These are phyloP conservation scores for Oxyura jamaicensis DNA, from an alignment of 2,113 vertebrate genomes.

Conservation along the genomic window DNA sequence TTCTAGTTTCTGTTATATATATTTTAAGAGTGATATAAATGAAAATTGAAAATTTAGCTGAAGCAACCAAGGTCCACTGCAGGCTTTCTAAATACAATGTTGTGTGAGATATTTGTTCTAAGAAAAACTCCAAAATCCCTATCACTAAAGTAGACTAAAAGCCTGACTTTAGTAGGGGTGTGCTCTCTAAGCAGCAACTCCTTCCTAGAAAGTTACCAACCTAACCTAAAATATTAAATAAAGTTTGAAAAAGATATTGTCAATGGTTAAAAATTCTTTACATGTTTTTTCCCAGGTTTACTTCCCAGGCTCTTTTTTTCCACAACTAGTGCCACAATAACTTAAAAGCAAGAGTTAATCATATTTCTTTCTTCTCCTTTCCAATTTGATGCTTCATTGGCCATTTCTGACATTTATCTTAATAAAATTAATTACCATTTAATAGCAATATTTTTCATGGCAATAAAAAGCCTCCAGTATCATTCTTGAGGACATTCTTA, in stretches of 20 bases:
- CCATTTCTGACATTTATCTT: background rate
- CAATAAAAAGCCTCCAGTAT: background rate
- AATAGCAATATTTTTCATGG: background rate
- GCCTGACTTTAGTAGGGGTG: background rate
- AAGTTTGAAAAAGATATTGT: background rate
- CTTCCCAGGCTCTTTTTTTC: background rate
- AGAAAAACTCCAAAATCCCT: background rate
- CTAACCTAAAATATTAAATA: background rate
- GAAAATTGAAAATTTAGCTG: background rate
- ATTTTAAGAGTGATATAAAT: no score
- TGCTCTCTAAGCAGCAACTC: background rate
- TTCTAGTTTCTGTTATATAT: background rate
- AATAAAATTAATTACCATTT: background rate
- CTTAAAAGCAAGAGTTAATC: background rate
- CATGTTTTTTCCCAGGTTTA: rapidly evolving
- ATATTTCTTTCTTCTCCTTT: background rate
- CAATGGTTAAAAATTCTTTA: background rate
- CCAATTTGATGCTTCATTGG: background rate
- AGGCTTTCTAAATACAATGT: background rate
- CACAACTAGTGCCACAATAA: background rate
- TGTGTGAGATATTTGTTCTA: background rate
- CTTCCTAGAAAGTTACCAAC: background rate
- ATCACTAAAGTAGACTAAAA: background rate
- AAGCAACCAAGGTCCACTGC: background rate
- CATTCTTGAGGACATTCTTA: background rate